Evolutionary conservation across 2,797 vertebrate species (phyloP).

Genomic region (Gila robusta): DNA sequence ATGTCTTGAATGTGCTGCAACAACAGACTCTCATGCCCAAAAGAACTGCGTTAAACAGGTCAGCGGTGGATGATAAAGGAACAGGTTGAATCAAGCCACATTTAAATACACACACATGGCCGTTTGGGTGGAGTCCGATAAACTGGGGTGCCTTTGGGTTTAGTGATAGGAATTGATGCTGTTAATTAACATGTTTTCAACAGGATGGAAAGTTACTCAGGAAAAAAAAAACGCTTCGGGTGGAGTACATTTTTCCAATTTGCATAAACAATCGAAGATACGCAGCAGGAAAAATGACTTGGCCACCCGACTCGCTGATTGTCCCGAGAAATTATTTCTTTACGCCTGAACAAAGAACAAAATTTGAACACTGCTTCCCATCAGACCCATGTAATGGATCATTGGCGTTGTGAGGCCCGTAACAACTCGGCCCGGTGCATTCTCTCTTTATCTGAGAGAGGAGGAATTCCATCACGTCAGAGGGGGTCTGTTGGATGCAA

Average conservation of each 20-base stretch:
- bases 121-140: constrained; percentile 35
- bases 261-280: constrained; percentile 43
- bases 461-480: constrained; percentile 74
- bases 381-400: constrained; percentile 51
- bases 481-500: constrained; percentile 76
- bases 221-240: constrained; percentile 45
- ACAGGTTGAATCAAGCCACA: constrained; percentile 68
- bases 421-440: constrained; percentile 52
- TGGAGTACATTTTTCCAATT: constrained; percentile 50
- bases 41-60: constrained; percentile 71
- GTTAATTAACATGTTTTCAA: constrained; percentile 77
- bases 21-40: constrained; percentile 72
- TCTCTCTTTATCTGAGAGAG: constrained; percentile 70
- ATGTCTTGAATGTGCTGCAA: constrained; percentile 80
- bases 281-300: background rate
- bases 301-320: constrained; percentile 30
- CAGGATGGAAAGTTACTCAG: constrained; percentile 60
- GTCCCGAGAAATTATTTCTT: constrained; percentile 20
- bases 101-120: constrained; percentile 45
- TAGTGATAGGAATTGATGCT: constrained; percentile 70
- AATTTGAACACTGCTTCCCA: constrained; percentile 54
- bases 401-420: constrained; percentile 44
- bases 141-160: constrained; percentile 71
- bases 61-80: constrained; percentile 72
- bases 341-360: constrained; percentile 51